Evolutionary conservation across 2,797 vertebrate genomes (phyloP).

Genomic region (Poeciliopsis paucimaculata): DNA sequence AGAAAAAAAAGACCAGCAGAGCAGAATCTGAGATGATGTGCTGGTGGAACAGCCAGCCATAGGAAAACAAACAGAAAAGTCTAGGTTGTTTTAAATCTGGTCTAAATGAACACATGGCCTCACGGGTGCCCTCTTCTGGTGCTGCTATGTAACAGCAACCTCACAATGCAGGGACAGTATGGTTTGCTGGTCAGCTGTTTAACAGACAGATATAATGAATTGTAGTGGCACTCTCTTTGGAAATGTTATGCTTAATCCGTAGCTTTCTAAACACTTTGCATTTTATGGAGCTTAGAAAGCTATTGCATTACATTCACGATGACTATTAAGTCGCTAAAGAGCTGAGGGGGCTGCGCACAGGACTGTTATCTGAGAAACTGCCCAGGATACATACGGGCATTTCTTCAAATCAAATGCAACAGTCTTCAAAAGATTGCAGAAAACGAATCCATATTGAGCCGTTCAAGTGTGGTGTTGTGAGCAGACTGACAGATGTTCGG

Average conservation of each 20-base stretch:
- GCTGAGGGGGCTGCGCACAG: background rate
- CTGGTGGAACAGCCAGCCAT: background rate
- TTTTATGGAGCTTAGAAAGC: background rate
- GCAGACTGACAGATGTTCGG: slow-evolving; percentile 38
- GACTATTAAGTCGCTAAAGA: background rate
- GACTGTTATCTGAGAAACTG: background rate
- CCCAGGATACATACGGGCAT: background rate
- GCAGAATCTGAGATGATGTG: background rate
- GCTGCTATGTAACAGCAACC: background rate
- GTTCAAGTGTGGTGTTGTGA: background rate
- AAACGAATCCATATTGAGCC: background rate
- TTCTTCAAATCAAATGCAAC: background rate
- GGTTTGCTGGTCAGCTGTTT: background rate
- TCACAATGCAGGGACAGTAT: background rate
- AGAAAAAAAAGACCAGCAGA: background rate
- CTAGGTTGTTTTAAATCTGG: no score
- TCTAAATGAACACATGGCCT: background rate
- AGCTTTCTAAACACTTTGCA: background rate
- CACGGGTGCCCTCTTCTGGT: background rate
- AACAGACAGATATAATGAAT: background rate
- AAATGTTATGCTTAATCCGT: background rate
- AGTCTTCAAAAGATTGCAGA: background rate
- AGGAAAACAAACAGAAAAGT: background rate
- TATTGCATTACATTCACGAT: background rate
- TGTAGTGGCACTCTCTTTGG: background rate